Conservation (phyloP, 2,888 invertebrate genomes). For the Brachylomia viminalis region DNA sequence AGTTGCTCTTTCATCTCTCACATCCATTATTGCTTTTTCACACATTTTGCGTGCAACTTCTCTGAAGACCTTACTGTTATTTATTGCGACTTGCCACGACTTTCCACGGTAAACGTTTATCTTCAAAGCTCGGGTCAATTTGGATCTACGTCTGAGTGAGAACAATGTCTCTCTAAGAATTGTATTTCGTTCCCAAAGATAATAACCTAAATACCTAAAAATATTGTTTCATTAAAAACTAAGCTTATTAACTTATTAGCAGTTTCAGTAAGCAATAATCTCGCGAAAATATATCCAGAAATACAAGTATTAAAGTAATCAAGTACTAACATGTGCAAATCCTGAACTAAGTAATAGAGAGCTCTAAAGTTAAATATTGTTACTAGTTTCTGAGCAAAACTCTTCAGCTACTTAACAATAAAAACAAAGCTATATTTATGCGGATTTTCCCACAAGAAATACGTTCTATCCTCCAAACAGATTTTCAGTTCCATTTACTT, state of each 20-base stretch:
- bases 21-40: background rate
- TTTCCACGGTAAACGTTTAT: constrained; percentile 15
- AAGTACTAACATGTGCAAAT: background rate
- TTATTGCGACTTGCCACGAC: constrained; percentile 22
- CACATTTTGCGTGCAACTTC: constrained; percentile 20
- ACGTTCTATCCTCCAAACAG: background rate
- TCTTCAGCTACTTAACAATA: background rate
- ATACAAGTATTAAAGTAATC: constrained; percentile 6
- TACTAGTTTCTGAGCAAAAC: constrained; percentile 2
- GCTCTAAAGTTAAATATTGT: background rate
- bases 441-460: too few relatives aligned
- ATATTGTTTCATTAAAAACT: background rate
- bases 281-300: too few relatives aligned
- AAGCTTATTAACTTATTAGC: too few relatives aligned
- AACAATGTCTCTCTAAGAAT: background rate
- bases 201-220: too few relatives aligned
- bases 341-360: background rate
- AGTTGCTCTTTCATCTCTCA: background rate
- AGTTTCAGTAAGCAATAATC: background rate
- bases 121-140: constrained; percentile 12
- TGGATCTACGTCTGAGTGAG: background rate
- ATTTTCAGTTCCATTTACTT: constrained; percentile 34
- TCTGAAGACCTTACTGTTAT: constrained; percentile 8
- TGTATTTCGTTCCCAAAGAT: background rate
- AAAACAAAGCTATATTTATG: background rate